These are phyloP conservation scores for Cheilosia scutellata DNA, from an alignment of 2,888 invertebrate genomes.

Conservation along the genomic window DNA sequence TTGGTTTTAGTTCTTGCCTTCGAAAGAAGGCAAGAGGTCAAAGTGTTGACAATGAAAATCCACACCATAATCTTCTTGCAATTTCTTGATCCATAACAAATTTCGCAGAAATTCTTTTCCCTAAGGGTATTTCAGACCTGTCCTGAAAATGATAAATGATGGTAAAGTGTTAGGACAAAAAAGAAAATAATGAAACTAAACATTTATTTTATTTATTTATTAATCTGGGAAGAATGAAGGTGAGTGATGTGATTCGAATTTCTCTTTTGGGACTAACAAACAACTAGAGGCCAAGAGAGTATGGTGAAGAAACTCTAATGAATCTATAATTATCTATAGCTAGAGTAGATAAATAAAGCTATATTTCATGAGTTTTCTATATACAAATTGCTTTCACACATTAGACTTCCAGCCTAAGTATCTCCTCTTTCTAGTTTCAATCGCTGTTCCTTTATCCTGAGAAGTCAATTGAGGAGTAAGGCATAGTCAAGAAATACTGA, in stretches of 20 bases:
- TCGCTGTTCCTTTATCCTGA: too few relatives aligned
- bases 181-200: constrained; percentile 23
- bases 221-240: constrained; percentile 5
- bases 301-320: neutral
- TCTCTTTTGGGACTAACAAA: constrained; percentile 10
- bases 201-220: neutral
- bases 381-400: too few relatives aligned
- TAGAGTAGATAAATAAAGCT: neutral
- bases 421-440: too few relatives aligned
- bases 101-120: constrained; percentile 12
- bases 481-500: too few relatives aligned
- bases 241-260: constrained; percentile 22
- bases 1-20: neutral
- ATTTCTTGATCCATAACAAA: constrained; percentile 23
- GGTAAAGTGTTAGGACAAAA: constrained; percentile 1
- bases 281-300: neutral
- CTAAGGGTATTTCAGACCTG: constrained; percentile 14
- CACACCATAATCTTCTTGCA: constrained; percentile 38
- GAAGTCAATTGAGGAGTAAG: too few relatives aligned
- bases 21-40: constrained; percentile 21
- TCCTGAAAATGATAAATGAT: constrained; percentile 46
- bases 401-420: too few relatives aligned
- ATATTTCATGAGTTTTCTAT: too few relatives aligned
- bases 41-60: constrained; percentile 45
- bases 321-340: neutral